Evolutionary conservation across 2,797 vertebrate genomes (phyloP).

Genomic region (Sebastes kiyomatsui): DNA sequence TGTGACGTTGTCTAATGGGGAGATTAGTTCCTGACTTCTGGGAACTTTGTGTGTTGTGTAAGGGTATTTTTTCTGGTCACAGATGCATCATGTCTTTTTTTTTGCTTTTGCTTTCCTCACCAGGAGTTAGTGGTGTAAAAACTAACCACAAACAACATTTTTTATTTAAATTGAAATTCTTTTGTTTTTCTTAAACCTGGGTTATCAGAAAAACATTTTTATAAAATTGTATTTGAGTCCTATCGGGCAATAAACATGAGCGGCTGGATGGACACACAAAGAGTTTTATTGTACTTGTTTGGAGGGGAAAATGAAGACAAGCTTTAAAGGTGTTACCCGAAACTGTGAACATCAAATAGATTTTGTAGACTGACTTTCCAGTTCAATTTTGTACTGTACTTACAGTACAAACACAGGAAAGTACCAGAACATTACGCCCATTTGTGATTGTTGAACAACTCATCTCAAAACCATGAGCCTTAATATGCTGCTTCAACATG

Average conservation of each 20-base stretch:
- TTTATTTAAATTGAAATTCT: neutral
- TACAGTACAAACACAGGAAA: neutral
- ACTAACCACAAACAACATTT: neutral
- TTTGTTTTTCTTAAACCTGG: neutral
- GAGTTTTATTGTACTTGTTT: neutral
- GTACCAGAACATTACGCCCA: neutral
- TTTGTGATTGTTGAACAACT: neutral
- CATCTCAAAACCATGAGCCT: neutral
- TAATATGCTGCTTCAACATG: neutral
- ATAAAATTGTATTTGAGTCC: no score
- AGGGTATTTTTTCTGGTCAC: slow-evolving; percentile 17
- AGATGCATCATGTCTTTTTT: neutral
- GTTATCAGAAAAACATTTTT: neutral
- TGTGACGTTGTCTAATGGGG: slow-evolving; percentile 24
- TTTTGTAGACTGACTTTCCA: neutral
- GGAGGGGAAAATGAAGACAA: neutral
- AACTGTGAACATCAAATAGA: neutral
- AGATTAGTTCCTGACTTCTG: slow-evolving; percentile 16
- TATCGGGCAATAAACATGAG: neutral
- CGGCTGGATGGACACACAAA: neutral
- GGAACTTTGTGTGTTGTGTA: slow-evolving; percentile 21
- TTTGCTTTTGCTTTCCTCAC: neutral
- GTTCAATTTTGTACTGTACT: neutral
- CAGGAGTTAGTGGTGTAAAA: neutral
- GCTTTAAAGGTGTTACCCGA: neutral